Conservation (phyloP, 2,113 vertebrate genomes). For the Terrapene triunguis region DNA sequence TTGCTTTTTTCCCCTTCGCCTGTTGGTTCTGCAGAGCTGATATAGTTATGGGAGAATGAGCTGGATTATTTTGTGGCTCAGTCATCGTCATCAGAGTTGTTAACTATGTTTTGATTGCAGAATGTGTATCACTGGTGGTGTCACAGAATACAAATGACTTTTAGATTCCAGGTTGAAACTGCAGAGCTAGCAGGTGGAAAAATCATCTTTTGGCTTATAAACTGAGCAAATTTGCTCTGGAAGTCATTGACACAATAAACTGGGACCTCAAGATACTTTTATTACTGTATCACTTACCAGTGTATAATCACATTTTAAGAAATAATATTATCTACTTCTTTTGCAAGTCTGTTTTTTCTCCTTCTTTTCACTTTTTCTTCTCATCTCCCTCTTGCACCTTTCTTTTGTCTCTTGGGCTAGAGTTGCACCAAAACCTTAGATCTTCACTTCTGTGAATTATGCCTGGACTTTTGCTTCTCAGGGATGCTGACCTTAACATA, state of each 20-base stretch:
- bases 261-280: constrained; percentile 3
- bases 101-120: constrained; percentile 67
- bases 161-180: constrained; percentile 50
- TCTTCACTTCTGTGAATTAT: neutral
- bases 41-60: neutral
- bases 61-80: constrained; percentile 38
- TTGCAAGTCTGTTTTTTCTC: neutral
- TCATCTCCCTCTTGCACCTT: neutral
- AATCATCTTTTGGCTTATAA: constrained; percentile 47
- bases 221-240: constrained; percentile 40
- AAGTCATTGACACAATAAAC: constrained; percentile 7
- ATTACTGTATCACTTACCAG: neutral
- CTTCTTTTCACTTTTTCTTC: neutral
- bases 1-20: neutral
- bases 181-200: constrained; percentile 53
- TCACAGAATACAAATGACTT: constrained; percentile 62
- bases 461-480: neutral
- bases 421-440: neutral
- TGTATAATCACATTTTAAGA: neutral
- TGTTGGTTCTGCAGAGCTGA: constrained; percentile 37
- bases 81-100: constrained; percentile 40
- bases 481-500: neutral
- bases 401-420: neutral
- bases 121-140: constrained; percentile 32
- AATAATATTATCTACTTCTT: neutral